These are phyloP conservation scores for Fopius arisanus DNA, from an alignment of 1,140 invertebrate genomes.

Conservation along the genomic window DNA sequence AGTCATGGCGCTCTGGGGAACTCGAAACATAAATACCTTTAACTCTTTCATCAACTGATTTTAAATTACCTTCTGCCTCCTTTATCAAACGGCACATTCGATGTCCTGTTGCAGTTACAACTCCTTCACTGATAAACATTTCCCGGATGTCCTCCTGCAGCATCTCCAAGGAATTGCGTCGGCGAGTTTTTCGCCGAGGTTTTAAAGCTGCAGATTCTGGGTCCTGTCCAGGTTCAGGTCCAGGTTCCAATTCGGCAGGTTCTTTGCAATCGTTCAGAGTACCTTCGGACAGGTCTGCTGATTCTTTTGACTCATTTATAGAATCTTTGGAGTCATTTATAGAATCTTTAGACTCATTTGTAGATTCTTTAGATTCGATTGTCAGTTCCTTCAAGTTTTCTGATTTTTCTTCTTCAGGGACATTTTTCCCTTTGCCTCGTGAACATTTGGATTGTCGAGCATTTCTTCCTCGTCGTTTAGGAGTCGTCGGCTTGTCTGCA, in stretches of 20 bases:
- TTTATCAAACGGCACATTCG: conserved; percentile 53
- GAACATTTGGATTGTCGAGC: not conserved
- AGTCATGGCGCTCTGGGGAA: conserved; percentile 18
- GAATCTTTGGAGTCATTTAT: not conserved
- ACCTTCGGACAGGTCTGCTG: conserved; percentile 40
- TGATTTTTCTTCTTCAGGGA: conserved; percentile 16
- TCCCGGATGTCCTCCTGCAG: conserved; percentile 74
- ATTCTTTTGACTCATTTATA: not conserved
- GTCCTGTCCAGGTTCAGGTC: not conserved
- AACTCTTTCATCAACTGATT: conserved; percentile 15
- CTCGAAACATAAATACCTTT: not conserved
- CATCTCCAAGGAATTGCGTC: conserved; percentile 66
- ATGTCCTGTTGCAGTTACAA: conserved; percentile 64
- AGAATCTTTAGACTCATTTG: too few relatives aligned
- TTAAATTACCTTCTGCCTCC: conserved; percentile 37
- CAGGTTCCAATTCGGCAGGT: conserved; percentile 43
- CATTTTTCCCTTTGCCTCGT: not conserved
- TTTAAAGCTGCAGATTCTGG: conserved; percentile 13
- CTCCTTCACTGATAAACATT: conserved; percentile 72
- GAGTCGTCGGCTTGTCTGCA: not conserved
- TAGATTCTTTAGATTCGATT: too few relatives aligned
- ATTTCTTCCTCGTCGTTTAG: not conserved
- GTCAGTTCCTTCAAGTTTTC: not conserved
- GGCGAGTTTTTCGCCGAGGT: conserved; percentile 12
- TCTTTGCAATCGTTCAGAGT: conserved; percentile 39